Evolutionary conservation across 2,113 vertebrate species (phyloP).

Genomic region (Syngnathus typhle): DNA sequence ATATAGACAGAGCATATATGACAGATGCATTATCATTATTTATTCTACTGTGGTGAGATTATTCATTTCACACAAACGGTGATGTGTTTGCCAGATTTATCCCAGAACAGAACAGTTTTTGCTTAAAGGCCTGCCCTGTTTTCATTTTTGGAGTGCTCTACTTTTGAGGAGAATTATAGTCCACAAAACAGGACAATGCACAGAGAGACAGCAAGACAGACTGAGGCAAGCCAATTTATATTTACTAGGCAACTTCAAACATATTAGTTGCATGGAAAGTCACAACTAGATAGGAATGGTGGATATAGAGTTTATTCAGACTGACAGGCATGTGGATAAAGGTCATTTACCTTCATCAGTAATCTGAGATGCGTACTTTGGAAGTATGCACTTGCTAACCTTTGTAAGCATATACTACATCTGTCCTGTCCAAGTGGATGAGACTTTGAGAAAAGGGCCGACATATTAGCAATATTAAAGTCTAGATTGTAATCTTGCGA

Average conservation of each 20-base stretch:
- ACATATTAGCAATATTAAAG: too few relatives aligned
- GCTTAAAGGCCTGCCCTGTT: constrained; percentile 2
- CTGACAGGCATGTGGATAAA: background rate
- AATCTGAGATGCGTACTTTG: background rate
- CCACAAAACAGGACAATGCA: background rate
- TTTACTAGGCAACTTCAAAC: background rate
- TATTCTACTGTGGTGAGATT: background rate
- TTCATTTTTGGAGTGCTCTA: background rate
- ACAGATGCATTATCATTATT: background rate
- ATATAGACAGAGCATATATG: background rate
- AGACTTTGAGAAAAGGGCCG: too few relatives aligned
- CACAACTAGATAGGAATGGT: background rate
- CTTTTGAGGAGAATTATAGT: background rate
- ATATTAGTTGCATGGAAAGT: background rate
- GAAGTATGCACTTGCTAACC: background rate
- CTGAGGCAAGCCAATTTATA: background rate
- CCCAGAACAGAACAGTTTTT: background rate
- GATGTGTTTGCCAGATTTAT: background rate
- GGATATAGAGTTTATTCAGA: background rate
- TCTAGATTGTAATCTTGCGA: too few relatives aligned
- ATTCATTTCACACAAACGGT: background rate
- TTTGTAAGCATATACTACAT: background rate
- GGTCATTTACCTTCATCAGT: background rate
- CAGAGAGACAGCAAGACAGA: background rate
- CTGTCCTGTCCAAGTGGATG: too few relatives aligned